A percentile compares a stretch with the other conserved stretches of the same genome.
phyloP scores from a whole-genome alignment of 1,140 invertebrate genomes.

The Planococcus citri region DNA sequence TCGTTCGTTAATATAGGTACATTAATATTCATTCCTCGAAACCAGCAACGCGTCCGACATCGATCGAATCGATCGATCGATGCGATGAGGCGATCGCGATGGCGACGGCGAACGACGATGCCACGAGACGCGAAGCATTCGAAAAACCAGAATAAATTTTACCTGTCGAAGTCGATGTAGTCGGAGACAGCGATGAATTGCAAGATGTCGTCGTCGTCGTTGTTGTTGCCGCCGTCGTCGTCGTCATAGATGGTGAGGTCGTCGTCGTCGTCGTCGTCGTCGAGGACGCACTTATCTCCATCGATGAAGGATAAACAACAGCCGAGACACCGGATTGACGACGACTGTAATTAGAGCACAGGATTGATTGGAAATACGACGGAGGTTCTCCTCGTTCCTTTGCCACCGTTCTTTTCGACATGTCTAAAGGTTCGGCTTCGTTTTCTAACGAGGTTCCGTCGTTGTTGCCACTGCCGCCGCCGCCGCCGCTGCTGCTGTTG shows the following conservation, averaged over 20 bases:
- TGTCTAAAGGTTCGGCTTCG: constrained; percentile 1
- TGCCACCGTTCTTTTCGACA: not conserved
- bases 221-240: not conserved
- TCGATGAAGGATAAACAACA: not conserved
- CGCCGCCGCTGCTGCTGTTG: too few species aligned
- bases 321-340: not conserved
- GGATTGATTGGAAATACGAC: constrained; percentile 10
- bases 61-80: too few species aligned
- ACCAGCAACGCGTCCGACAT: not conserved
- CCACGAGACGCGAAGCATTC: too few species aligned
- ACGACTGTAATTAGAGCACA: constrained; percentile 6
- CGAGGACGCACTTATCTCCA: not conserved
- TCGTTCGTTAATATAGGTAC: constrained; percentile 22
- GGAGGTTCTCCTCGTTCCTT: constrained; percentile 4
- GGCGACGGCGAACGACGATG: too few species aligned
- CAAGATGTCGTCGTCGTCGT: not conserved
- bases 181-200: too few species aligned
- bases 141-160: not conserved
- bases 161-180: not conserved
- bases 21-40: not conserved
- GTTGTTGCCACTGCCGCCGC: too few species aligned
- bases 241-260: too few species aligned
- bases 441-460: not conserved
- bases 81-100: too few species aligned
- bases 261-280: not conserved